These are phyloP conservation scores for Acrossocheilus wenchowensis DNA, from an alignment of 2,797 vertebrate species.

Conservation along the genomic window DNA sequence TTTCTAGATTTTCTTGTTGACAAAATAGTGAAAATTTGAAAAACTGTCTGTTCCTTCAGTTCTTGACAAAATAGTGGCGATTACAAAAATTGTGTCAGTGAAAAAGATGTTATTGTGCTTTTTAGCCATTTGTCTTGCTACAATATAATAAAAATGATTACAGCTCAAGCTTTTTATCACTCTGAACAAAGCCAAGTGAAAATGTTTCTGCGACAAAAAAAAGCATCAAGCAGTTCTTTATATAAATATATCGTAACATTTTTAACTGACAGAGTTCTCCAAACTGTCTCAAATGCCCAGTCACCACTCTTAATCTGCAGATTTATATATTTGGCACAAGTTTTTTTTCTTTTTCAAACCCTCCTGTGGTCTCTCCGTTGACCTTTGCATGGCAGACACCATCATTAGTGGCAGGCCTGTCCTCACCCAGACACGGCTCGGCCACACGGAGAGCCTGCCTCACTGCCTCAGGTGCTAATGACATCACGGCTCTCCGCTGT, in stretches of 20 bases:
- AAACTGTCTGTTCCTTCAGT: not conserved
- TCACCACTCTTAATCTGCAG: slow-evolving; percentile 1
- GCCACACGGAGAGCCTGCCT: slow-evolving; percentile 14
- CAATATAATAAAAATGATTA: not conserved
- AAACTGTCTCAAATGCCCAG: not conserved
- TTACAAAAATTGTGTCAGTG: not conserved
- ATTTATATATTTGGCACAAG: slow-evolving; percentile 21
- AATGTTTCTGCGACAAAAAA: not conserved
- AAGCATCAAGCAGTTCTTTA: not conserved
- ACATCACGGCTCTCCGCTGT: slow-evolving; percentile 55
- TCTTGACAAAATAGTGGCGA: not conserved
- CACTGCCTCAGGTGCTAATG: slow-evolving; percentile 62
- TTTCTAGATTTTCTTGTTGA: no score
- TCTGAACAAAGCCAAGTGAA: slow-evolving; percentile 1
- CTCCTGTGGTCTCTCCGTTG: slow-evolving; percentile 41
- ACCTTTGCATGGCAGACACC: slow-evolving; percentile 46
- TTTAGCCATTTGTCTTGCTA: not conserved
- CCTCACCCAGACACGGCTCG: not conserved
- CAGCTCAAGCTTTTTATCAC: not conserved
- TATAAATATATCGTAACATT: not conserved
- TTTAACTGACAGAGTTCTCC: not conserved
- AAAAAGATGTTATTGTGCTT: not conserved
- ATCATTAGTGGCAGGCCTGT: slow-evolving; percentile 36
- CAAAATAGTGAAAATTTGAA: no score
- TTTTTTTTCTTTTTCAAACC: slow-evolving; percentile 28